These are phyloP conservation scores for Acleris holmiana DNA, from an alignment of 2,888 invertebrate species.

Conservation along the genomic window DNA sequence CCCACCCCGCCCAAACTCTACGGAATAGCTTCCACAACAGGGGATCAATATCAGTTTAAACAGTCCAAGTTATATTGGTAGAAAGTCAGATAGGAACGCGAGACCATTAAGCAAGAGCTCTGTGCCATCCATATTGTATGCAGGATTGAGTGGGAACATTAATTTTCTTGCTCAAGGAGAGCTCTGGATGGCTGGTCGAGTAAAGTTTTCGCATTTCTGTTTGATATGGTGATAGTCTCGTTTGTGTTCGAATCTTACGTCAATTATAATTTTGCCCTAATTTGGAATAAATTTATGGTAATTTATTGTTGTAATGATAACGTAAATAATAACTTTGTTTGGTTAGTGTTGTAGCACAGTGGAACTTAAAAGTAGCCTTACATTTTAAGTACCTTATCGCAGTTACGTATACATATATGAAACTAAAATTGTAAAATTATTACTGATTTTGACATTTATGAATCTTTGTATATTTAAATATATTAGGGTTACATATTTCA, in stretches of 20 bases:
- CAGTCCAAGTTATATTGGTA: conserved; percentile 23
- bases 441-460: no score
- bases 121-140: conserved; percentile 22
- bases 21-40: conserved; percentile 7
- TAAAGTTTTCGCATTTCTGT: conserved; percentile 29
- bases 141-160: conserved; percentile 24
- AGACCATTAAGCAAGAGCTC: conserved; percentile 26
- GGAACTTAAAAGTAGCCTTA: no score
- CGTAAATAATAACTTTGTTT: no score
- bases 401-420: no score
- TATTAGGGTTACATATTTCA: no score
- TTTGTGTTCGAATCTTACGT: conserved; percentile 12
- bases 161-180: conserved; percentile 12
- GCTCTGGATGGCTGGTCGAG: conserved; percentile 19
- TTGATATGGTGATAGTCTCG: conserved; percentile 29
- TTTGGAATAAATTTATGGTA: conserved; percentile 1
- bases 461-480: no score
- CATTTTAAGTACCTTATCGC: no score
- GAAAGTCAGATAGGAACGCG: conserved; percentile 23
- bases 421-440: no score
- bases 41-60: conserved; percentile 25
- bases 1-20: neutral
- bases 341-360: no score
- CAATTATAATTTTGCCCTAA: conserved; percentile 2
- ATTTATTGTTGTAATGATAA: neutral